Base-by-base conservation (phyloP, 2,888 invertebrate species). In the Julus scandinavius region DNA sequence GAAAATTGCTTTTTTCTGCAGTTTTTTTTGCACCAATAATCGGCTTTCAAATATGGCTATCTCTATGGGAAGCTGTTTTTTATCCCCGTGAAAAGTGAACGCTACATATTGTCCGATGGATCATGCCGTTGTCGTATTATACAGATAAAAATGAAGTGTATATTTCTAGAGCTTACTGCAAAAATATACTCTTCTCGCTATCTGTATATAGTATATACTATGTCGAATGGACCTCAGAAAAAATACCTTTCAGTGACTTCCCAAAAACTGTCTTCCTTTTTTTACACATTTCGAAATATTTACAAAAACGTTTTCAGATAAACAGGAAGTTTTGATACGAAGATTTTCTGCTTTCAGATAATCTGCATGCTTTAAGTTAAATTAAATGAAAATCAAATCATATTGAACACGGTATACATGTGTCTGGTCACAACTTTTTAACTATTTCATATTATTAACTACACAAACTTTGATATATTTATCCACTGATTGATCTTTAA, bases 31-130 rank as follows among this genome's bases (percentile, higher is more conserved):
- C 63, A 15, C 15, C 63, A 63, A 63, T 63, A 63, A 63, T 63
- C 63, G 63, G 63, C 63, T 63, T 63, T 63, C 63, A 63, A 63
- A 63, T 63, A 63, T 63, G 63, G 20, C 63, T 63, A 63, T 63
- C 63, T 63, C 63, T n/a, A 13, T n/a, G n/a, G 63, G 63, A 63
- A 63, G 20, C n/a, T n/a, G 4, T 63, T 63, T 63, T 63, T 63
- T 20, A 63, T 63, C 63, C 63, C 13, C 5, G n/a, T 5, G 17
- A 54, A 54, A 13, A 54, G 54, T 54, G 63, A 63, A 63, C 63
- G 63, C 63, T 63, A 63, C 63, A 63, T 63, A 63, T 63, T 63
- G 63, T 63, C 63, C 63, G 20, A 63, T 63, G 63, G 63, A 63
- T 63, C n/a, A 63, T 49, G 15, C 63, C 54, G 63, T 63, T 63